Conservation (phyloP, 2,888 invertebrate genomes). For the Coleophora deauratella region DNA sequence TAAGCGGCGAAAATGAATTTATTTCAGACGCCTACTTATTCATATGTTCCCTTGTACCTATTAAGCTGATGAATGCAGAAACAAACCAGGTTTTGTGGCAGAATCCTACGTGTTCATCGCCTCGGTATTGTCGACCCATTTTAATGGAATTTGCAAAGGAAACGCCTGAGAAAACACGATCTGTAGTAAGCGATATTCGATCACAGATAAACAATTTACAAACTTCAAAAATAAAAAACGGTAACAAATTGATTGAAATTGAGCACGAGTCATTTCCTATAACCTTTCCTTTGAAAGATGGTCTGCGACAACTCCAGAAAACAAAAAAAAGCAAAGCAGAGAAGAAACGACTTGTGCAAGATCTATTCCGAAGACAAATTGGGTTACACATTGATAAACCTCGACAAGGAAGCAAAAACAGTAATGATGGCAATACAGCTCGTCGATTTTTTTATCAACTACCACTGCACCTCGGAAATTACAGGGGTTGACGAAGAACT, state of each 20-base stretch:
- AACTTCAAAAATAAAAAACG: slow-evolving; percentile 13
- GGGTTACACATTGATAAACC: slow-evolving; percentile 5
- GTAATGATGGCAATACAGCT: slow-evolving; percentile 14
- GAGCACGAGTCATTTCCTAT: no score
- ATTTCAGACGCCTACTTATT: slow-evolving; percentile 15
- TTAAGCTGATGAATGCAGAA: slow-evolving; percentile 11
- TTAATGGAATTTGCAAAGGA: slow-evolving; percentile 8
- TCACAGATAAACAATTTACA: slow-evolving; percentile 6
- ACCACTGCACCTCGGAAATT: not conserved
- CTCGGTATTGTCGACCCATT: slow-evolving; percentile 11
- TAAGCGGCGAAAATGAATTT: slow-evolving; percentile 4
- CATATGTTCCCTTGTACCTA: slow-evolving; percentile 17
- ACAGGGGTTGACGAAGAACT: not conserved
- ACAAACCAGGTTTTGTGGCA: slow-evolving; percentile 14
- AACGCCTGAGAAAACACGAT: slow-evolving; percentile 14
- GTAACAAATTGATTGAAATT: slow-evolving; percentile 10
- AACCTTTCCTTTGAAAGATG: slow-evolving; percentile 4
- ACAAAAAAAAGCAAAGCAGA: slow-evolving; percentile 7
- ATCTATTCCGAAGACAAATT: not conserved
- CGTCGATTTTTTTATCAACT: slow-evolving; percentile 13
- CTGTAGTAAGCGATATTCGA: slow-evolving; percentile 12
- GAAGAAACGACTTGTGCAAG: slow-evolving; percentile 1
- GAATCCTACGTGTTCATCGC: slow-evolving; percentile 18
- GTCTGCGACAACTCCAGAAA: slow-evolving; percentile 6
- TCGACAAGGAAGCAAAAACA: slow-evolving; percentile 7